These are phyloP conservation scores for Panthera tigris DNA, from an alignment of 2,113 vertebrate genomes.

Conservation along the genomic window DNA sequence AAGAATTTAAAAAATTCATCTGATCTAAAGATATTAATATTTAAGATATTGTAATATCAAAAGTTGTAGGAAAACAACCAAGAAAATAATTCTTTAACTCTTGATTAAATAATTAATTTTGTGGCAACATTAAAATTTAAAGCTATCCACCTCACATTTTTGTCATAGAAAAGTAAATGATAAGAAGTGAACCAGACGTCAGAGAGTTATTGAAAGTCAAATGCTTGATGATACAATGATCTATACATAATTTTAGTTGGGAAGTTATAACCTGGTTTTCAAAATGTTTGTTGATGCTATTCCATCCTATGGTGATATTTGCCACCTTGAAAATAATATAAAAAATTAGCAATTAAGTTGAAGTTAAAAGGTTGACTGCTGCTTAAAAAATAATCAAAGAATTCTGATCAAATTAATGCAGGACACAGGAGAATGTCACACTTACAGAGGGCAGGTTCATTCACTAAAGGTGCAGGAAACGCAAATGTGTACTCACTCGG, in stretches of 20 bases:
- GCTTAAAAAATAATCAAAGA: slow-evolving; percentile 2
- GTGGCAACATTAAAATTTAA: not conserved
- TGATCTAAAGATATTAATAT: slow-evolving; percentile 29
- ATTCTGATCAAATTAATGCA: not conserved
- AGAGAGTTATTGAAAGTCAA: slow-evolving; percentile 33
- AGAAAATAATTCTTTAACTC: slow-evolving; percentile 25
- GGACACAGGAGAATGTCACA: not conserved
- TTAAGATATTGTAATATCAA: not conserved
- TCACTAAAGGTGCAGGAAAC: not conserved
- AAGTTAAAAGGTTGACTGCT: not conserved
- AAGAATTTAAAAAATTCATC: not conserved
- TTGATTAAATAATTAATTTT: slow-evolving; percentile 33
- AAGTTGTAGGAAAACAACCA: slow-evolving; percentile 29
- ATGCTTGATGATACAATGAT: not conserved
- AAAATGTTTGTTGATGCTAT: not conserved
- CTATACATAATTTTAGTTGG: not conserved
- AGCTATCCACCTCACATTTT: not conserved
- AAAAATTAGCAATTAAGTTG: not conserved
- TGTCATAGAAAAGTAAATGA: slow-evolving; percentile 29
- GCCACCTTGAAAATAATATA: not conserved
- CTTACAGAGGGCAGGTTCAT: not conserved
- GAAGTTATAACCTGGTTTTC: not conserved
- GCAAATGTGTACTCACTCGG: not conserved
- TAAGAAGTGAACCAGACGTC: slow-evolving; percentile 1
- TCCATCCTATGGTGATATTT: not conserved